Evolutionary conservation across 2,113 vertebrate genomes (phyloP).

Genomic region (Epinephelus cyanopodus): DNA sequence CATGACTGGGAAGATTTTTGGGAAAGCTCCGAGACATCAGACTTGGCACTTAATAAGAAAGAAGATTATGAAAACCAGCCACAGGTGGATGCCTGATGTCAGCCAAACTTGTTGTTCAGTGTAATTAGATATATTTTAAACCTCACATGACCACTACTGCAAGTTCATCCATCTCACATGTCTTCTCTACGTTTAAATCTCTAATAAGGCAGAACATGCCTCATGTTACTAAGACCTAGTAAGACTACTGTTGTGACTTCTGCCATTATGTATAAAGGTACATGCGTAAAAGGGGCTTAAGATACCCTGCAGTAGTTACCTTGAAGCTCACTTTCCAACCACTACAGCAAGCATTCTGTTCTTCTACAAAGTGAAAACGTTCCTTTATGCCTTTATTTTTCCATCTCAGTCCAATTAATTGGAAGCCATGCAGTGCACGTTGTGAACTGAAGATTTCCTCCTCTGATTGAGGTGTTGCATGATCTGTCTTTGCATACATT

Average conservation of each 20-base stretch:
- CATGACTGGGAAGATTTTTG: not conserved
- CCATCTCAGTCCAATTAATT: constrained; percentile 21
- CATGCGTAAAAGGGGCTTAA: not conserved
- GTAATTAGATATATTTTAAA: constrained; percentile 10
- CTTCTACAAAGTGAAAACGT: not conserved
- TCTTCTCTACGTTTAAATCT: not conserved
- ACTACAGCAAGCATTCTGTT: not conserved
- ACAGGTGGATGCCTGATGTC: not conserved
- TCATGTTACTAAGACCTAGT: not conserved
- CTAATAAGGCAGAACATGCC: not conserved
- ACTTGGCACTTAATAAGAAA: not conserved
- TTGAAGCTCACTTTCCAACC: not conserved
- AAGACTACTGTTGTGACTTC: not conserved
- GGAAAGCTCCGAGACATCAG: not conserved
- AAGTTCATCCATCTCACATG: not conserved
- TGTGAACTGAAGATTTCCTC: constrained; percentile 12
- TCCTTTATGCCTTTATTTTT: constrained; percentile 7
- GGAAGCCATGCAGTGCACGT: not conserved
- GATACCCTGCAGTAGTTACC: not conserved
- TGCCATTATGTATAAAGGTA: not conserved
- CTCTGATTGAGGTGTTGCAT: constrained; percentile 29
- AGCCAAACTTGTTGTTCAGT: not conserved
- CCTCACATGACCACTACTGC: too few species aligned
- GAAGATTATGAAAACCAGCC: not conserved
- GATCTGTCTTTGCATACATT: constrained; percentile 24